Conservation (phyloP, 1,140 invertebrate genomes). For the Coenobita brevimanus region DNA sequence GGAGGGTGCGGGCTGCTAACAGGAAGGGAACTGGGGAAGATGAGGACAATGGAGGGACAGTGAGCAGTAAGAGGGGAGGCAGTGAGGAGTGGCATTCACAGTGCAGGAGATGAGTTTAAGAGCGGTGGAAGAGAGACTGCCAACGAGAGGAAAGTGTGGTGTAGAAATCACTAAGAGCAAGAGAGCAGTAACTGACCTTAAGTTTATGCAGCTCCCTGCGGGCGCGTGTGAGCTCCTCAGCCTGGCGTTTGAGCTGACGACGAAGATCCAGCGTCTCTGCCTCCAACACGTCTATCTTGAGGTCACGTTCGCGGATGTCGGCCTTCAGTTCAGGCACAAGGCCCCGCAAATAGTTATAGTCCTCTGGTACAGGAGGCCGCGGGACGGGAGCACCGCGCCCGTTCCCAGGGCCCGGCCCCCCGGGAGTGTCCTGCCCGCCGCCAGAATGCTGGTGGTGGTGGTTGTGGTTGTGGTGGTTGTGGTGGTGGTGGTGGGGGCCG, state of each 20-base stretch:
- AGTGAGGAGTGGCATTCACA: too few species aligned
- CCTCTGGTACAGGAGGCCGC: constrained; percentile 71
- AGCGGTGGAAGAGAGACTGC: too few species aligned
- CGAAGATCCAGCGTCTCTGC: constrained; percentile 72
- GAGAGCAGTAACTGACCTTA: too few species aligned
- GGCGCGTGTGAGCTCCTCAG: constrained; percentile 75
- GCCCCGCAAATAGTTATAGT: constrained; percentile 71
- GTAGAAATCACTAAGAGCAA: too few species aligned
- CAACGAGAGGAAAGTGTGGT: too few species aligned
- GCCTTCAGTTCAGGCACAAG: constrained; percentile 73
- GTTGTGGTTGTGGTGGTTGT: constrained; percentile 27
- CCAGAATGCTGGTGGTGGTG: not conserved
- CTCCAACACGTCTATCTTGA: constrained; percentile 70
- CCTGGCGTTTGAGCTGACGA: constrained; percentile 73
- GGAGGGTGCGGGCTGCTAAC: too few species aligned
- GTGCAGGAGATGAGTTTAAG: too few species aligned
- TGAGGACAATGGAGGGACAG: too few species aligned
- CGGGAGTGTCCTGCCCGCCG: constrained; percentile 51
- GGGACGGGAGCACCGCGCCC: constrained; percentile 71
- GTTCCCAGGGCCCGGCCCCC: constrained; percentile 71
- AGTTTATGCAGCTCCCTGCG: too few species aligned
- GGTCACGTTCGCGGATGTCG: constrained; percentile 73
- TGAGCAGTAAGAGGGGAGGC: too few species aligned
- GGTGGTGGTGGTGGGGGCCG: constrained; percentile 59
- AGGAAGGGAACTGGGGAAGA: too few species aligned